phyloP scores from a whole-genome alignment of 64 coral and sea anemone species.

The Pachyseris speciosa region DNA sequence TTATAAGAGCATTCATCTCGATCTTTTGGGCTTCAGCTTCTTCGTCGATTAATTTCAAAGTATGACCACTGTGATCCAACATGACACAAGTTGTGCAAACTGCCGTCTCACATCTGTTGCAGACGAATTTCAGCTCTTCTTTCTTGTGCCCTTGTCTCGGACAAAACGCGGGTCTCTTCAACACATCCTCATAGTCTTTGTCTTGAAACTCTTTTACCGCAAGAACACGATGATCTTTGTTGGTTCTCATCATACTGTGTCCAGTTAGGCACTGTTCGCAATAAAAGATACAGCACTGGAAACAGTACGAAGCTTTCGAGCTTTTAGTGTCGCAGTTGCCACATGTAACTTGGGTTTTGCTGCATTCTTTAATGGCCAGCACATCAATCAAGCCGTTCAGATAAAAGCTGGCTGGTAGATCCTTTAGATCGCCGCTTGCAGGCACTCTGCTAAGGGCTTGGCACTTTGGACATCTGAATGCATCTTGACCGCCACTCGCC shows the following conservation, averaged over 20 bases:
- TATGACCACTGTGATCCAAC: no score
- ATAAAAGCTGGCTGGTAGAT: not conserved
- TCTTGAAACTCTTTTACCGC: constrained; percentile 16
- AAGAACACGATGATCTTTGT: not conserved
- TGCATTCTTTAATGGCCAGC: not conserved
- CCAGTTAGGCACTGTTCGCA: not conserved
- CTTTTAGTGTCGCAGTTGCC: not conserved
- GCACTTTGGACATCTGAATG: not conserved
- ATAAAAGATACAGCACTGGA: not conserved
- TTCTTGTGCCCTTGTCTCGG: no score
- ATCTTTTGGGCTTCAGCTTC: no score
- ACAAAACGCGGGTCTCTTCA: not conserved
- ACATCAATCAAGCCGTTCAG: not conserved
- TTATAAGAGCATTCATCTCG: no score
- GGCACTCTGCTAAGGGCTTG: no score
- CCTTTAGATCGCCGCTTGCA: not conserved
- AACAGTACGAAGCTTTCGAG: not conserved
- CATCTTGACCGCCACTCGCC: not conserved
- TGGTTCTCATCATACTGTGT: not conserved
- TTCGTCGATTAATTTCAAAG: no score
- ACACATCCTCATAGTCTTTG: not conserved
- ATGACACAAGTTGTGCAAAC: no score
- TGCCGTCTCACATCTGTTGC: no score
- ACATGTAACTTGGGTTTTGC: no score
- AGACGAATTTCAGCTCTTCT: no score